Percentiles rank a stretch among this genome's conserved stretches.
phyloP scores from a whole-genome alignment of 2,888 invertebrate genomes.

The Parnassius smintheus region DNA sequence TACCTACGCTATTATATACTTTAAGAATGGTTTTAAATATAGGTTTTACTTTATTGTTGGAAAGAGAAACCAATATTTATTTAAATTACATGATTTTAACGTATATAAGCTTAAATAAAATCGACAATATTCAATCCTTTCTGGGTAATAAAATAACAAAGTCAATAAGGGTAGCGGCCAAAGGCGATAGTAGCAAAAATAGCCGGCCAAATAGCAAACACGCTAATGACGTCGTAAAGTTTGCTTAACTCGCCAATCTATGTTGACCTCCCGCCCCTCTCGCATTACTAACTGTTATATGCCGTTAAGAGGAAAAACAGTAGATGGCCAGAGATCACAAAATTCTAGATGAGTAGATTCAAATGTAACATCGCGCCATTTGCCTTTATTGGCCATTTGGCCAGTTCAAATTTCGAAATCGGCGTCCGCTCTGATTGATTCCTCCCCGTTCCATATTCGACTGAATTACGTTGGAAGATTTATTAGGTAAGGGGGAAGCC shows the following conservation, averaged over 20 bases:
- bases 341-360: constrained; percentile 47
- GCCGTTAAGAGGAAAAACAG: constrained; percentile 20
- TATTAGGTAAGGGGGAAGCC: constrained; percentile 30
- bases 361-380: constrained; percentile 64
- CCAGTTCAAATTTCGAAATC: constrained; percentile 60
- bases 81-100: constrained; percentile 3
- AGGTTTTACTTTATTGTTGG: too few relatives aligned
- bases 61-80: not conserved
- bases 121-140: constrained; percentile 31
- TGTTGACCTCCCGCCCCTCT: constrained; percentile 40
- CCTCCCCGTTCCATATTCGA: constrained; percentile 51
- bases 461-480: constrained; percentile 48
- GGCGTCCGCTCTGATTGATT: constrained; percentile 67
- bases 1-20: not conserved
- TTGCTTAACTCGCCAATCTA: constrained; percentile 46
- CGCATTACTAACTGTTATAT: constrained; percentile 22
- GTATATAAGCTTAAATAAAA: constrained; percentile 10
- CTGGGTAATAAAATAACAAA: constrained; percentile 37
- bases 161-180: constrained; percentile 46
- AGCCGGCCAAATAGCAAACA: constrained; percentile 61
- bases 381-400: constrained; percentile 72
- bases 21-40: not conserved
- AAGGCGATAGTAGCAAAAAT: constrained; percentile 56
- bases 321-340: constrained; percentile 38
- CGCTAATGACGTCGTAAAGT: constrained; percentile 64